These are phyloP conservation scores for Anoncus sp. DNA, from an alignment of 2,888 invertebrate species.

Conservation along the genomic window DNA sequence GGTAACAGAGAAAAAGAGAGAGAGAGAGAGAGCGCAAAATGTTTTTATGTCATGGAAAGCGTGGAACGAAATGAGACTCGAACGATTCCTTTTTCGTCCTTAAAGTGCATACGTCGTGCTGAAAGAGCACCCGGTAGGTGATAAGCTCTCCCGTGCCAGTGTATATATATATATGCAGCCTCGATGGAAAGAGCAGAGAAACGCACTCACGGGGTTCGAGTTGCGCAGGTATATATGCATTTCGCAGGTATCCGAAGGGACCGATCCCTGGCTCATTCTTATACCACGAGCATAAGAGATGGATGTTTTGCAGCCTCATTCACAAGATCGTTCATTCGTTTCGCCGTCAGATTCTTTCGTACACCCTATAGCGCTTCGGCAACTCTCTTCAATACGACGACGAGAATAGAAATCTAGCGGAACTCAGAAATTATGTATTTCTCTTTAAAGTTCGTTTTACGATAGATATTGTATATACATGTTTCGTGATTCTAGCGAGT, in stretches of 20 bases:
- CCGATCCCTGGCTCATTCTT: conserved; percentile 29
- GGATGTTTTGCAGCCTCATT: conserved; percentile 14
- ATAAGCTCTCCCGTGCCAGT: conserved; percentile 22
- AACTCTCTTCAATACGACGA: not conserved
- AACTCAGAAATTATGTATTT: conserved; percentile 32
- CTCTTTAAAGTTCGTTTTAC: not conserved
- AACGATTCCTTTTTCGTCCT: conserved; percentile 28
- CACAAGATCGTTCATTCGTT: conserved; percentile 33
- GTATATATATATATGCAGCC: not conserved
- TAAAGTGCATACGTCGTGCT: conserved; percentile 9
- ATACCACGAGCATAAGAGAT: conserved; percentile 13
- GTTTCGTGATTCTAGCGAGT: conserved; percentile 29
- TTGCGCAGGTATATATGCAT: conserved; percentile 18
- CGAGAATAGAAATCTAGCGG: conserved; percentile 14
- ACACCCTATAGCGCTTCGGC: not conserved
- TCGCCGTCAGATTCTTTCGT: conserved; percentile 12
- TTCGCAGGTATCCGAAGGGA: conserved; percentile 43
- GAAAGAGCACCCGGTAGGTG: conserved; percentile 20
- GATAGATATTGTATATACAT: conserved; percentile 6
- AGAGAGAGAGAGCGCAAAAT: conserved; percentile 19
- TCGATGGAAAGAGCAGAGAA: conserved; percentile 10
- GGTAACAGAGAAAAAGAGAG: not conserved
- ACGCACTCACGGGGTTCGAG: conserved; percentile 6
- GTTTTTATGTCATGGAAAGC: conserved; percentile 64
- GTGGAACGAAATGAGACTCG: conserved; percentile 48